These are phyloP conservation scores for Acanthopleura granulata DNA, from an alignment of 2,888 invertebrate species.

Conservation along the genomic window DNA sequence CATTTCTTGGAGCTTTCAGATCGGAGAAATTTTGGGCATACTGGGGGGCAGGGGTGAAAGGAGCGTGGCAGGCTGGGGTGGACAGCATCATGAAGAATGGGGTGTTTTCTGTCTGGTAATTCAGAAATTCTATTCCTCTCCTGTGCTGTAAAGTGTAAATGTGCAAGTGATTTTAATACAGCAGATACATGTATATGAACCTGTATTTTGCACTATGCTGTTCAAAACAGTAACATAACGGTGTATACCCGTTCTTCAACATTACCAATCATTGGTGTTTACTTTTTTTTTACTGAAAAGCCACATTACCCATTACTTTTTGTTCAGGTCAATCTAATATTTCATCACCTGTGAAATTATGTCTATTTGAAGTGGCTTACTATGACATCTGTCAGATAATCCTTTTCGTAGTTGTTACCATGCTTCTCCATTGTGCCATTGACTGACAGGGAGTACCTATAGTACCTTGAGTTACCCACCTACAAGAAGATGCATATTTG, in stretches of 20 bases:
- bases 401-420: slow-evolving; percentile 72
- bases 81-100: slow-evolving; percentile 90
- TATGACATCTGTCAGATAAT: slow-evolving; percentile 89
- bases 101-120: slow-evolving; percentile 24
- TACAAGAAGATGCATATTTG: slow-evolving; percentile 29
- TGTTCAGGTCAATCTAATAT: no score
- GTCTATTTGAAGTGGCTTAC: slow-evolving; percentile 72
- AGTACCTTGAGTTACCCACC: slow-evolving; percentile 92
- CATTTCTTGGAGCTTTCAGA: slow-evolving; percentile 76
- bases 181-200: background rate
- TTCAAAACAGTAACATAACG: background rate
- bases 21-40: slow-evolving; percentile 77
- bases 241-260: no score
- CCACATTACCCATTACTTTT: no score
- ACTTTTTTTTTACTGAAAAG: no score
- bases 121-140: slow-evolving; percentile 63
- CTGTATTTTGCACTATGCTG: background rate
- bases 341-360: no score
- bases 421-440: slow-evolving; percentile 80
- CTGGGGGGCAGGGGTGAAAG: slow-evolving; percentile 85
- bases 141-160: slow-evolving; percentile 49
- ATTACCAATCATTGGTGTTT: no score
- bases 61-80: slow-evolving; percentile 89
- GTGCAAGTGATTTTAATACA: slow-evolving; percentile 27
- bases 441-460: slow-evolving; percentile 87